These are phyloP conservation scores for Polyodon spathula DNA, from an alignment of 2,113 vertebrate species.

Conservation along the genomic window DNA sequence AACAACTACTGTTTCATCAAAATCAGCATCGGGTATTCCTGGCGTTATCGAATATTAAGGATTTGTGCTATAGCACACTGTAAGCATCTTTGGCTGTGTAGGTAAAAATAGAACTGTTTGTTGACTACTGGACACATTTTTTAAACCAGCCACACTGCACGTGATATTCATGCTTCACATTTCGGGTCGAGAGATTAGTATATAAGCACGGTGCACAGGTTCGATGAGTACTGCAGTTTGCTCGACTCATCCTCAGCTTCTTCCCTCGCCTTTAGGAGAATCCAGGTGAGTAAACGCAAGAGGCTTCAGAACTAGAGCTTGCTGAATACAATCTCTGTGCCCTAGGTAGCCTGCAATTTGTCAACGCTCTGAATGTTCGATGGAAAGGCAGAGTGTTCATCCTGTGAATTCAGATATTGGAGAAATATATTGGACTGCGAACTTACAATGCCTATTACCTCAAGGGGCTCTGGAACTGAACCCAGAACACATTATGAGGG, in stretches of 20 bases:
- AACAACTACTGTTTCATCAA: constrained; percentile 40
- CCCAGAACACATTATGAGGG: too few species aligned
- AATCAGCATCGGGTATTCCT: constrained; percentile 63
- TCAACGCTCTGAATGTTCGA: too few species aligned
- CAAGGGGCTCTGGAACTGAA: too few species aligned
- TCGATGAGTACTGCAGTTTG: constrained; percentile 52
- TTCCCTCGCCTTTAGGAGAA: constrained; percentile 41
- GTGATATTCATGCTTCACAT: constrained; percentile 63
- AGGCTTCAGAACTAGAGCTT: neutral
- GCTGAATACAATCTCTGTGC: too few species aligned
- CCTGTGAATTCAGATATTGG: too few species aligned
- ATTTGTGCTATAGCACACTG: constrained; percentile 61
- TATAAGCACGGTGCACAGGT: constrained; percentile 44
- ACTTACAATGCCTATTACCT: too few species aligned
- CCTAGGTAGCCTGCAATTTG: too few species aligned
- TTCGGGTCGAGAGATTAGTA: constrained; percentile 46
- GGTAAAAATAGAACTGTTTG: constrained; percentile 61
- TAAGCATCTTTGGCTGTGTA: constrained; percentile 70
- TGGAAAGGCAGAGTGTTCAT: too few species aligned
- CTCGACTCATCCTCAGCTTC: constrained; percentile 46
- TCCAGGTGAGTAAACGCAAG: constrained; percentile 50
- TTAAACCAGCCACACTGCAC: constrained; percentile 38
- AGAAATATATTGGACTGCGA: too few species aligned
- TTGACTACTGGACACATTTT: constrained; percentile 65
- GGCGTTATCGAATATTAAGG: constrained; percentile 58